Evolutionary conservation across 2,888 invertebrate species (phyloP).

Genomic region (Mythimna lalbum): DNA sequence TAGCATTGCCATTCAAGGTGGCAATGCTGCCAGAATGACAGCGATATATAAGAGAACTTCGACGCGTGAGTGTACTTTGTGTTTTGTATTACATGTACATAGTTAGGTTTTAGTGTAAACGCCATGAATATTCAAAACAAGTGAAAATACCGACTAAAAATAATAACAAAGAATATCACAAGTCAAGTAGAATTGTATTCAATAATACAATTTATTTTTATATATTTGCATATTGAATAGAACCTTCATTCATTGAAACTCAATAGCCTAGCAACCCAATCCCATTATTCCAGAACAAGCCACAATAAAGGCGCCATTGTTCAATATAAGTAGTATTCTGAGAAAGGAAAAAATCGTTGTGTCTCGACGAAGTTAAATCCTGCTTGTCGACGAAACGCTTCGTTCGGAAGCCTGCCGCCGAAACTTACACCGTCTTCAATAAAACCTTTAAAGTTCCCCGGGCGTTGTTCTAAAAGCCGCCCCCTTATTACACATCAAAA

Average conservation of each 20-base stretch:
- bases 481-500: constrained; percentile 73
- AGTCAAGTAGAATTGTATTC: constrained; percentile 11
- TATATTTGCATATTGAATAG: constrained; percentile 26
- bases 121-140: too few species aligned
- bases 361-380: constrained; percentile 61
- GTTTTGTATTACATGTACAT: too few species aligned
- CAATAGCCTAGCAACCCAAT: constrained; percentile 45
- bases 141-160: not conserved
- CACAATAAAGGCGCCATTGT: constrained; percentile 52
- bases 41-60: too few species aligned
- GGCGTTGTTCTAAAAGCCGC: constrained; percentile 68
- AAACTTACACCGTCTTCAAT: constrained; percentile 65
- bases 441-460: constrained; percentile 71
- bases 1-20: too few species aligned
- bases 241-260: constrained; percentile 45
- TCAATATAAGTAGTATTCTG: constrained; percentile 27
- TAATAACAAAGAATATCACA: not conserved
- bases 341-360: constrained; percentile 59
- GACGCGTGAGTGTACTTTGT: too few species aligned
- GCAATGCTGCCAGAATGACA: too few species aligned
- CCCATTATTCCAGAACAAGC: constrained; percentile 48
- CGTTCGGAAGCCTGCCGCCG: constrained; percentile 52
- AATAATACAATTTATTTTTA: constrained; percentile 33
- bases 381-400: constrained; percentile 55
- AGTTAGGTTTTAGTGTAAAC: too few species aligned